Evolutionary conservation across 2,113 vertebrate genomes (phyloP).

Genomic region (Isurus oxyrinchus): DNA sequence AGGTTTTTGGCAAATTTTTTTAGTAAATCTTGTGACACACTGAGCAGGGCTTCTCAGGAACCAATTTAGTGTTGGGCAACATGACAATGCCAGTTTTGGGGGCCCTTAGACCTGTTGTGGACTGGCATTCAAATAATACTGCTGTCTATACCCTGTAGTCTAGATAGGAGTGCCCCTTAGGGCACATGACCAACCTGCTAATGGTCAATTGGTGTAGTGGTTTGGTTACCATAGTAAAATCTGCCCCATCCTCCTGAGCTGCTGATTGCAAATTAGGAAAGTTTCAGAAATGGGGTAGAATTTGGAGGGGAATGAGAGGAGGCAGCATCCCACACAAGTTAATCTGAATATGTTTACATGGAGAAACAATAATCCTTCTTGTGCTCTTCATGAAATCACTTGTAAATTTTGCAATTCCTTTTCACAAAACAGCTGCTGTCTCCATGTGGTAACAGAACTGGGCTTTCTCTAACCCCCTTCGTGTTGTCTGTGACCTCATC

Average conservation of each 20-base stretch:
- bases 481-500: not conserved
- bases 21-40: not conserved
- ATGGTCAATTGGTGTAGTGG: not conserved
- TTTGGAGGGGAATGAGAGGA: not conserved
- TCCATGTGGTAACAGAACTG: not conserved
- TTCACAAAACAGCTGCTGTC: no score
- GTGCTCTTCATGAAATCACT: not conserved
- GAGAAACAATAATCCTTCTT: not conserved
- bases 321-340: not conserved
- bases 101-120: not conserved
- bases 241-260: not conserved
- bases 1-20: not conserved
- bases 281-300: not conserved
- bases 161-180: not conserved
- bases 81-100: not conserved
- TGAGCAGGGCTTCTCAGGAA: not conserved
- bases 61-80: not conserved
- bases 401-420: not conserved
- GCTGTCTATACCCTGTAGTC: not conserved
- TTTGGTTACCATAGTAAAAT: not conserved
- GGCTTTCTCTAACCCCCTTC: not conserved
- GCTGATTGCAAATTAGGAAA: not conserved
- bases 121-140: not conserved
- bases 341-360: not conserved
- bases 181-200: not conserved